A percentile compares a stretch with the other conserved stretches of the same genome.
These are phyloP conservation scores for Phylloscopus trochiloides DNA, from an alignment of 2,113 vertebrate species.

Conservation along the genomic window DNA sequence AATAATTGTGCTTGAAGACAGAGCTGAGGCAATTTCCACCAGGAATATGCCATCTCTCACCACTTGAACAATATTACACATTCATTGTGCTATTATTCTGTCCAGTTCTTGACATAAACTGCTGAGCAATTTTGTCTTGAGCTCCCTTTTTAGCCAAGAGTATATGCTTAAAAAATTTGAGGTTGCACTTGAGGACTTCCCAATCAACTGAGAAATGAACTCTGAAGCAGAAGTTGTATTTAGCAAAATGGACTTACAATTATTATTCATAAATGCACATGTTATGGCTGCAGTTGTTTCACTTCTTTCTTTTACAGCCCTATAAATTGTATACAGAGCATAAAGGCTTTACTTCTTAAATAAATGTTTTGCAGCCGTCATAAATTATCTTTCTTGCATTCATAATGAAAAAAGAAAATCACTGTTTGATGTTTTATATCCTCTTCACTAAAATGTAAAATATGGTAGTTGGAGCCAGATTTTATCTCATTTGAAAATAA, in stretches of 20 bases:
- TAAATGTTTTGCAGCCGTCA: conserved; percentile 61
- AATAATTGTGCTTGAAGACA: conserved; percentile 2
- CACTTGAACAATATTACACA: background rate
- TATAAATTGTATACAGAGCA: conserved; percentile 66
- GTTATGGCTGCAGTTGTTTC: conserved; percentile 62
- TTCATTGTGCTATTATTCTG: background rate
- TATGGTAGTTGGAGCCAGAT: conserved; percentile 66
- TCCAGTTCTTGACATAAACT: background rate
- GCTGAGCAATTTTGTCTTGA: background rate
- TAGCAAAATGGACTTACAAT: conserved; percentile 46
- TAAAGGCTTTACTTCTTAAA: conserved; percentile 64
- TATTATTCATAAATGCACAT: conserved; percentile 70
- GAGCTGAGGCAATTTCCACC: background rate
- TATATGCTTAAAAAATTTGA: background rate
- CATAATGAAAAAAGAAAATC: conserved; percentile 60
- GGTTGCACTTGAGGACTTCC: background rate
- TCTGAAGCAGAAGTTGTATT: conserved; percentile 34
- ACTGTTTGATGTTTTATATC: conserved; percentile 62
- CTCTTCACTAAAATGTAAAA: conserved; percentile 71
- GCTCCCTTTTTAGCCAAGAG: background rate
- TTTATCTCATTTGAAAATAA: conserved; percentile 63
- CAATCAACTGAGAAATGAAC: background rate
- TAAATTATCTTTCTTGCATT: conserved; percentile 63
- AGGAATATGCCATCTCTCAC: background rate
- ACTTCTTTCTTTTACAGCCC: conserved; percentile 61